Conservation (phyloP, 2,113 vertebrate genomes). For the Passerina amoena region DNA sequence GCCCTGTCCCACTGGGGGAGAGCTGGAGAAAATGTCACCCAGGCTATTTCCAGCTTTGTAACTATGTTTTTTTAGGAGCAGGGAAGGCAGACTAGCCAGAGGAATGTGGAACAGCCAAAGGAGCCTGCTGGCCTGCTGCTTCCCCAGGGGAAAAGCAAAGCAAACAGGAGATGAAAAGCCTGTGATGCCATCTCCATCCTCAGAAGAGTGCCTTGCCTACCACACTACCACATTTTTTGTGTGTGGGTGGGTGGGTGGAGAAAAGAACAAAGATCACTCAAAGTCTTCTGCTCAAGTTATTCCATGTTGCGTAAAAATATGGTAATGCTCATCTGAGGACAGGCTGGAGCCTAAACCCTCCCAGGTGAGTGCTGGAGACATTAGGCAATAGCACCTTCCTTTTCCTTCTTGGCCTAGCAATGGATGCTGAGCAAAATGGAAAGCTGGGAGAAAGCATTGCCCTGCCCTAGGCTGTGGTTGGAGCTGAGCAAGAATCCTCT, state of each 20-base stretch:
- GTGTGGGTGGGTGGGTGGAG: background rate
- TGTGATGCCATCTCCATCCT: constrained; percentile 11
- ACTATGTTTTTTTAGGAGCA: background rate
- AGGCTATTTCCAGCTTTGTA: background rate
- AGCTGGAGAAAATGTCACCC: background rate
- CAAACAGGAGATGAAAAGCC: constrained; percentile 48
- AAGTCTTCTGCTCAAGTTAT: background rate
- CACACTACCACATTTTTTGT: background rate
- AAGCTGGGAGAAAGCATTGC: background rate
- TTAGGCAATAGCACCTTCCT: constrained; percentile 12
- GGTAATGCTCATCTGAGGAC: background rate
- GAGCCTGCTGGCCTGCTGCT: background rate
- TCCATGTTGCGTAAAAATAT: background rate
- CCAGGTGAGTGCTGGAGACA: background rate
- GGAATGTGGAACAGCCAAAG: background rate
- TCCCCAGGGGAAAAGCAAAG: constrained; percentile 8
- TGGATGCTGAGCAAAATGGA: background rate
- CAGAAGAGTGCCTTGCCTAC: constrained; percentile 37
- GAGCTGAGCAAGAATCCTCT: background rate
- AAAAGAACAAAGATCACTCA: background rate
- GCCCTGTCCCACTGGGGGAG: background rate
- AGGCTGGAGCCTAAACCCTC: constrained; percentile 12
- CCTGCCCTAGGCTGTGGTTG: background rate
- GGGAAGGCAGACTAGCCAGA: background rate
- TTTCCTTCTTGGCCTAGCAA: background rate